Base-by-base conservation (phyloP, 2,888 invertebrate genomes). In the Sesia apiformis region DNA sequence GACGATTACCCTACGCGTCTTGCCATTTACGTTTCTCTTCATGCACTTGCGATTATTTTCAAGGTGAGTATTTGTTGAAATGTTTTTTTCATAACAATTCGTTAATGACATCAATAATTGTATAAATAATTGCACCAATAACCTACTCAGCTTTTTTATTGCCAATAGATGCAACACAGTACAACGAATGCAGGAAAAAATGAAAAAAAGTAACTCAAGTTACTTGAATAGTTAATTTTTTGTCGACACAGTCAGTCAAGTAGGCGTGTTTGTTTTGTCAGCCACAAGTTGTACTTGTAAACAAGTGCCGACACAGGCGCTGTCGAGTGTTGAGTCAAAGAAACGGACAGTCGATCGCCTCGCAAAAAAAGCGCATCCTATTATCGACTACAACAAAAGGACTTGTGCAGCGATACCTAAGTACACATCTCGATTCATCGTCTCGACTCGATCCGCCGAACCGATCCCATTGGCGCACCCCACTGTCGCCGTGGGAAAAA, bases 341-440 rank as follows among this genome's bases (percentile, higher is more conserved):
- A 72, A 76, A 63, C 77, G 74, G 72, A 63, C 73, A 74, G 71
- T 76, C 82, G 84, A 80, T 84, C 77, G 80, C 74, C 77, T 73
- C 79, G 81, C 82, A 77, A 87, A 82, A 79, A 89, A 89, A 89
- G 85, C 87, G 89, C 89, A 88, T 88, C 87, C 82, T 82, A 88
- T 88, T 88, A 89, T 89, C 87, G 88, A 88, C 83, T 88, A 84
- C 86, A 87, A 88, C 86, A 89, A 87, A 89, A 88, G 88, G 87
- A 86, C 81, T 83, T 80, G 82, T 85, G 85, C 87, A 88, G 81
- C 86, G 87, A 86, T 89, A 88, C 88, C 89, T 88, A 89, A 89
- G 88, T 87, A 88, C 85, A 86, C 87, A 87, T 88, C 88, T 89
- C 88, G 88, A 89, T 89, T 87, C 89, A 87, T 86, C 87, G 86